These are phyloP conservation scores for Molossus molossus DNA, from an alignment of 2,797 vertebrate species.

Conservation along the genomic window DNA sequence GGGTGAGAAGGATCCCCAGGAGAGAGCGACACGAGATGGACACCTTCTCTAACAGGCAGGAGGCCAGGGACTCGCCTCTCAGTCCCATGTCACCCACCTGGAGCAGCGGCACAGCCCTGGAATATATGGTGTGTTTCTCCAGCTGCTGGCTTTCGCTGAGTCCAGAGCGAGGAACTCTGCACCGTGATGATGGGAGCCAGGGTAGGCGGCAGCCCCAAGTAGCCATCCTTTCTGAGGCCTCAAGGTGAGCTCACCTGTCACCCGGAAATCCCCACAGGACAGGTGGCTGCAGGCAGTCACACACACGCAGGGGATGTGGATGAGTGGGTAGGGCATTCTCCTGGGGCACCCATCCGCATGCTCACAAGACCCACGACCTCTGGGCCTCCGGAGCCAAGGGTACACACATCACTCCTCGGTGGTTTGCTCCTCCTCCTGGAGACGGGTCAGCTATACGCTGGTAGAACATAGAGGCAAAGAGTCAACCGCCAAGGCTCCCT, in stretches of 20 bases:
- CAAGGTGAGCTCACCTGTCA: background rate
- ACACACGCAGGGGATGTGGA: background rate
- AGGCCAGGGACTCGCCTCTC: background rate
- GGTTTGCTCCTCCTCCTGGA: background rate
- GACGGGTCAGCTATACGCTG: background rate
- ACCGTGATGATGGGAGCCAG: background rate
- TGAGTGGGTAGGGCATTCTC: background rate
- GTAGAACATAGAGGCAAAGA: background rate
- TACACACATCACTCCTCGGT: background rate
- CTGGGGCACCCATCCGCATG: accelerated
- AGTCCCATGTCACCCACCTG: too few species aligned
- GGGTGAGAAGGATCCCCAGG: background rate
- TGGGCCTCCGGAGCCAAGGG: background rate
- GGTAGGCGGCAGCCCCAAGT: background rate
- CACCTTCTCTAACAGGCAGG: background rate
- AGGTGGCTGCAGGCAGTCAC: background rate
- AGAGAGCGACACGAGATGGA: background rate
- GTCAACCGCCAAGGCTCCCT: background rate
- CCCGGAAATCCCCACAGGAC: background rate
- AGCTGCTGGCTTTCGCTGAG: background rate
- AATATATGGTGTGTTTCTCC: background rate
- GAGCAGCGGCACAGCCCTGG: background rate
- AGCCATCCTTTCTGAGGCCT: background rate
- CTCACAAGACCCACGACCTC: background rate
- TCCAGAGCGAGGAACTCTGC: background rate